Evolutionary conservation across 92 coral and sea anemone genomes (phyloP).

Genomic region (Meandrina meandrites): DNA sequence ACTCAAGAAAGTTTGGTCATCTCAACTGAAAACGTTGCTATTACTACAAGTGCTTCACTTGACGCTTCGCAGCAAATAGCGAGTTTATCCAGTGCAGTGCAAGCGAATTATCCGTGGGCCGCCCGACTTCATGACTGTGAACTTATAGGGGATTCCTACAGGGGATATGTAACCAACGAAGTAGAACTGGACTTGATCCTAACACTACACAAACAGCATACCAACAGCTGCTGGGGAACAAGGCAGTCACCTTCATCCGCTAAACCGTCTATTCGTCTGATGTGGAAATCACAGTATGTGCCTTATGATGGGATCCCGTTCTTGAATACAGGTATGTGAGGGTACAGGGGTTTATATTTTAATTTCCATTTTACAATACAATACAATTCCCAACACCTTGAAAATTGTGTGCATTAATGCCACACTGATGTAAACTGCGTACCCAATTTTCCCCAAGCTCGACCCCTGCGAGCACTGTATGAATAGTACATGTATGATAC

Average conservation of each 20-base stretch:
- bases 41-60: slow-evolving; percentile 18
- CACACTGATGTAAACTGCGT: too few relatives aligned
- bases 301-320: slow-evolving; percentile 99
- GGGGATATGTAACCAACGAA: slow-evolving; percentile 93
- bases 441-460: too few relatives aligned
- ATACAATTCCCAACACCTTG: too few relatives aligned
- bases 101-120: slow-evolving; percentile 95
- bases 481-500: too few relatives aligned
- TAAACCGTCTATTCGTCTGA: slow-evolving; percentile 93
- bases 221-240: slow-evolving; percentile 97
- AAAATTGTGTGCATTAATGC: too few relatives aligned
- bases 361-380: too few relatives aligned
- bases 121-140: slow-evolving; percentile 90
- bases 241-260: slow-evolving; percentile 98
- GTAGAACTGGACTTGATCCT: slow-evolving; percentile 90
- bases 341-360: neutral
- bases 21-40: slow-evolving; percentile 35
- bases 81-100: slow-evolving; percentile 44
- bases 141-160: slow-evolving; percentile 94
- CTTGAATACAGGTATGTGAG: slow-evolving; percentile 87
- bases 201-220: slow-evolving; percentile 92
- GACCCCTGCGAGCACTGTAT: too few relatives aligned
- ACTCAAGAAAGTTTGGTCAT: slow-evolving; percentile 35
- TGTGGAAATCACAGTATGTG: slow-evolving; percentile 99
- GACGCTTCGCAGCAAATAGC: slow-evolving; percentile 24